Evolutionary conservation across 2,888 invertebrate species (phyloP).

Genomic region (Nycteola revayana): DNA sequence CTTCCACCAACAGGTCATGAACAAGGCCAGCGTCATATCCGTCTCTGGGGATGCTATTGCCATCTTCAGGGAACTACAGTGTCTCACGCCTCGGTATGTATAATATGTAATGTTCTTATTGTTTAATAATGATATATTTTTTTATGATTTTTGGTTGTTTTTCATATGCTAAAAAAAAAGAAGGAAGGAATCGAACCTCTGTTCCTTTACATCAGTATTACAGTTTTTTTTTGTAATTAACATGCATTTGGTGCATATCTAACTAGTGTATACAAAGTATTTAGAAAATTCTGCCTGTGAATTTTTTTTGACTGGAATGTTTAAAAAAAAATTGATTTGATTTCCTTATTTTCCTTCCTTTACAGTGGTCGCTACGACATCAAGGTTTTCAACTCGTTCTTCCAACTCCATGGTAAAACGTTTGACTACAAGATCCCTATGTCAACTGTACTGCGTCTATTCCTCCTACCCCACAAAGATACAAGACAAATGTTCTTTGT

Average conservation of each 20-base stretch:
- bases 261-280: no score
- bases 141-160: no score
- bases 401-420: slow-evolving; percentile 94
- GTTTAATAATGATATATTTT: slow-evolving; percentile 6
- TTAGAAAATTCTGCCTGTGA: no score
- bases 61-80: slow-evolving; percentile 97
- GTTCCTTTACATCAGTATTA: no score
- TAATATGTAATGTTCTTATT: background rate
- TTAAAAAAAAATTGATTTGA: no score
- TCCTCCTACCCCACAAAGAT: slow-evolving; percentile 98
- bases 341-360: background rate
- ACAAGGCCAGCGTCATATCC: slow-evolving; percentile 98
- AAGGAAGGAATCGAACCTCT: no score
- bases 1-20: slow-evolving; percentile 98
- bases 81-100: slow-evolving; percentile 95
- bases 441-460: slow-evolving; percentile 96
- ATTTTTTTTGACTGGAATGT: no score
- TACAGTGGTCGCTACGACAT: slow-evolving; percentile 97
- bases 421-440: slow-evolving; percentile 99
- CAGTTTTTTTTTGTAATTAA: no score
- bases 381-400: slow-evolving; percentile 90
- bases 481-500: slow-evolving; percentile 99
- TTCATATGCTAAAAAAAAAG: no score
- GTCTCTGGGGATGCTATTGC: slow-evolving; percentile 99
- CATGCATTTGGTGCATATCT: no score